Base-by-base conservation (phyloP, 2,888 invertebrate genomes). In the Amaurobius ferox region DNA sequence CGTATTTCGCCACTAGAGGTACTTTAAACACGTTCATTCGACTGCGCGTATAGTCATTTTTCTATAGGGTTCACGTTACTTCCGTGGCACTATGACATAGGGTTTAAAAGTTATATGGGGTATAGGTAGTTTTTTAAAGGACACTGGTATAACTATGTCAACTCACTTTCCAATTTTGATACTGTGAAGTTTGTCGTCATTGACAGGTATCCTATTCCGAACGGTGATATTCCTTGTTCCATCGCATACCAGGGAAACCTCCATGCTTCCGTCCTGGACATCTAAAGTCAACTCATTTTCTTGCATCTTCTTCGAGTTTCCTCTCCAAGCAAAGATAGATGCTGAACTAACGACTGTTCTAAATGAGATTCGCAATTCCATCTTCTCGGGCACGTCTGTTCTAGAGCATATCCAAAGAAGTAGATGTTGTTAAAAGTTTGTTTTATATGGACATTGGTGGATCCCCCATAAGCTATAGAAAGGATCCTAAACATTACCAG, bases 381-480 rank as follows among this genome's bases (percentile, higher is more conserved):
- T 40, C 7, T 19, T 83, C 44, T 77, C 29, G 66, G 29, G 64
- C 26, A 74, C 70, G 64, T 77, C 76, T 76, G 76, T 32, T 35
- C 83, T 83, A 83, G 77, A 83, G 61, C 76, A 83, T 44, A 30
- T 32, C 55, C 13, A 71, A 23, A 28, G 48, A 39, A 74, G 7
- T 64, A 44, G 44, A 13, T 44, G 9, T 44, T n/a, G n/a, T n/a
- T n/a, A n/a, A n/a, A n/a, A n/a, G n/a, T n/a, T n/a, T n/a, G n/a
- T n/a, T n/a, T n/a, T n/a, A n/a, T n/a, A n/a, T n/a, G n/a, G n/a
- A n/a, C n/a, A n/a, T n/a, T n/a, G n/a, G n/a, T n/a, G n/a, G n/a
- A n/a, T n/a, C n/a, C n/a, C n/a, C n/a, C n/a, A n/a, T n/a, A n/a
- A n/a, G n/a, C n/a, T n/a, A n/a, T n/a, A n/a, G n/a, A n/a, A 44